Evolutionary conservation across 2,797 vertebrate species (phyloP).

Genomic region (Corythornis leucogaster): DNA sequence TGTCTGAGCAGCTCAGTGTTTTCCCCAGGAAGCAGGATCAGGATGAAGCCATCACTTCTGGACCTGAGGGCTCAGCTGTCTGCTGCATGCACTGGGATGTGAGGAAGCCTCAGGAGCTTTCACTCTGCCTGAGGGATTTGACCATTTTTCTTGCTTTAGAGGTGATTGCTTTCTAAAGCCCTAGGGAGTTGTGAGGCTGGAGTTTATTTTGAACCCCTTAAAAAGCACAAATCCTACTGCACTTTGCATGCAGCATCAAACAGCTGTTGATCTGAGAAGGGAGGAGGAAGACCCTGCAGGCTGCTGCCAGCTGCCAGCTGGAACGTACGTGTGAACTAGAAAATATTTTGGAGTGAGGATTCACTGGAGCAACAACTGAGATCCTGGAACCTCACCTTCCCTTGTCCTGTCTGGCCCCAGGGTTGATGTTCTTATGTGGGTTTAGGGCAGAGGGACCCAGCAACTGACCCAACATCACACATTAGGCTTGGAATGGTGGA

Average conservation of each 20-base stretch:
- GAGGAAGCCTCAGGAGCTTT: constrained; percentile 1
- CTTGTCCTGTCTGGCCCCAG: background rate
- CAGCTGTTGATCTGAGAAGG: background rate
- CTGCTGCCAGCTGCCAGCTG: background rate
- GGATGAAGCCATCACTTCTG: background rate
- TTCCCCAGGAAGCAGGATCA: background rate
- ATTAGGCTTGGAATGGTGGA: background rate
- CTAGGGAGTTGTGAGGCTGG: background rate
- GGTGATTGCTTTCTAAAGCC: background rate
- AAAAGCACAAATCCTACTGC: background rate
- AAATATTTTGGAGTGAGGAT: background rate
- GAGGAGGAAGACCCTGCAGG: background rate
- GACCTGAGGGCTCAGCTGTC: background rate
- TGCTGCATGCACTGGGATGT: background rate
- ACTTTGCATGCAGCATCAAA: background rate
- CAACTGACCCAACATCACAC: background rate
- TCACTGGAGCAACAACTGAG: background rate
- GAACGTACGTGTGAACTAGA: background rate
- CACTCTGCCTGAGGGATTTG: background rate
- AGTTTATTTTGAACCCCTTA: background rate
- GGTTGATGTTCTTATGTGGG: too few species aligned
- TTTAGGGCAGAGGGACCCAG: background rate
- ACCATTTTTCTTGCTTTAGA: background rate
- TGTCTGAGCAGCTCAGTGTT: background rate
- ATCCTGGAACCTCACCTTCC: background rate